Evolutionary conservation across 2,888 invertebrate genomes (phyloP).

Genomic region (Ryuthela nishihirai): DNA sequence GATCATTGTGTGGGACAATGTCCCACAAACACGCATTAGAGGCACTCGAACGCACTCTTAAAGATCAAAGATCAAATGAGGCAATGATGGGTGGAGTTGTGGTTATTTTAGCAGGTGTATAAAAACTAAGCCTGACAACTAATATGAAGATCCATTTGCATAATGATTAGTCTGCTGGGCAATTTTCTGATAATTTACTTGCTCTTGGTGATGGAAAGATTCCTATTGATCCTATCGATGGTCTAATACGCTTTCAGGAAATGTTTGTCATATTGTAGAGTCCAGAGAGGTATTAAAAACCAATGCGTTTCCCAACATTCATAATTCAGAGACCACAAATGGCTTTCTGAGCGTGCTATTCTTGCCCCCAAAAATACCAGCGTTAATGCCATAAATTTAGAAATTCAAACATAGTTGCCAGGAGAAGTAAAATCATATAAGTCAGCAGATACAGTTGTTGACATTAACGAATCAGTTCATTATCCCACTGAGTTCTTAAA

Average conservation of each 20-base stretch:
- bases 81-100: no score
- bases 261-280: slow-evolving; percentile 1
- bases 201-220: no score
- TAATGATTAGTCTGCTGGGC: no score
- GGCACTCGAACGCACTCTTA: no score
- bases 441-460: slow-evolving; percentile 34
- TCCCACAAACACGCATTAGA: no score
- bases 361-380: slow-evolving; percentile 27
- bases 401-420: slow-evolving; percentile 3
- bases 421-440: slow-evolving; percentile 20
- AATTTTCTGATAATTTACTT: no score
- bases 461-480: slow-evolving; percentile 31
- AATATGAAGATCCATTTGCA: no score
- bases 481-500: slow-evolving; percentile 30
- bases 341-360: slow-evolving; percentile 33
- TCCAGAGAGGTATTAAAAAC: slow-evolving; percentile 5
- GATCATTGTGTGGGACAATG: no score
- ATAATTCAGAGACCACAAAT: slow-evolving; percentile 8
- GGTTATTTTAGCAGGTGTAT: no score
- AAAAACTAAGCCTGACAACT: no score
- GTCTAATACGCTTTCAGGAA: slow-evolving; percentile 9
- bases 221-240: no score
- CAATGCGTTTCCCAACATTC: slow-evolving; percentile 5
- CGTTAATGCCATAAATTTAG: background rate
- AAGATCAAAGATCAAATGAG: no score